Conservation (phyloP, 2,888 invertebrate species). For the Epinotia nisella region DNA sequence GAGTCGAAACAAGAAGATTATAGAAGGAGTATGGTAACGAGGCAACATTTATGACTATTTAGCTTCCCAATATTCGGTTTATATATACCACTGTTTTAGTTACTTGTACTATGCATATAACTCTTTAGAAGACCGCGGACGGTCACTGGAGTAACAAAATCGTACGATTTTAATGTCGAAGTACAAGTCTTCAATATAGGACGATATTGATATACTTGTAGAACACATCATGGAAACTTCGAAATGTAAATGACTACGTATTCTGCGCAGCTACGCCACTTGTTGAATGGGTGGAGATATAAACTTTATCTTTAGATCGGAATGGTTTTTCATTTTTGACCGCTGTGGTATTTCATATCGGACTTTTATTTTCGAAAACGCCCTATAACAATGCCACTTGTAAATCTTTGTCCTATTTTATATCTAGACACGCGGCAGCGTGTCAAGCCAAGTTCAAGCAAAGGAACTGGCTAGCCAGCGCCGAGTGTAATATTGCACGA, state of each 20-base stretch:
- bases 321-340: background rate
- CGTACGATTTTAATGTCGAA: background rate
- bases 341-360: too few relatives aligned
- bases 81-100: background rate
- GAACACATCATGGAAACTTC: background rate
- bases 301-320: background rate
- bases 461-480: too few relatives aligned
- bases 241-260: background rate
- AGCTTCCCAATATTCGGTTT: background rate
- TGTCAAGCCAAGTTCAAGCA: too few relatives aligned
- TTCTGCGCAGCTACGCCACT: background rate
- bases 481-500: too few relatives aligned
- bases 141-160: background rate
- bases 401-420: background rate
- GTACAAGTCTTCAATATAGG: background rate
- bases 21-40: background rate
- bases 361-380: background rate
- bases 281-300: background rate
- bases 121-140: too few relatives aligned
- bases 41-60: background rate
- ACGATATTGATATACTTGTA: background rate
- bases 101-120: too few relatives aligned
- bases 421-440: too few relatives aligned
- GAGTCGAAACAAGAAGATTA: background rate
- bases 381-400: background rate